Base-by-base conservation (phyloP, 2,888 invertebrate genomes). In the Halictus ligatus region DNA sequence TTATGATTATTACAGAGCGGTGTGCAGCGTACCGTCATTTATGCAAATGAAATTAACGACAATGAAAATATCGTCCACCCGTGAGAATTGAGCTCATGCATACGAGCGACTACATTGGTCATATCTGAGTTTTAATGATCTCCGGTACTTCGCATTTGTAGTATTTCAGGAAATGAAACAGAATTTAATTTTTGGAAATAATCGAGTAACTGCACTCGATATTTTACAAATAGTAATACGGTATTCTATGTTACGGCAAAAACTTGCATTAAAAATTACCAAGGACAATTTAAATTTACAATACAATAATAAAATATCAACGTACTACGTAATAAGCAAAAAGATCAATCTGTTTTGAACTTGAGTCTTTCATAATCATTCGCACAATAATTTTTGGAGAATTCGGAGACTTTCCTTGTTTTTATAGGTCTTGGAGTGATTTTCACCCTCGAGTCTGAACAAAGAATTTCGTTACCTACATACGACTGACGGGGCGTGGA, bases 41-140 rank as follows among this genome's bases (percentile, higher is more conserved):
- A 64, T 64, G 64, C 64, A 64, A 64, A 64, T 64, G 64, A 64
- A 64, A 64, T 64, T 64, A 64, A 64, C 18, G 64, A 64, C 29
- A 64, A 64, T 64, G 64, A 64, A 64, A 64, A 64, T 35, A 64
- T 64, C 64, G 64, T 64, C 29, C 29, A 64, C 64, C 64, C 64
- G 64, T 8, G 64, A 35, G 64, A 64, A 29, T 64, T 29, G 15
- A 64, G 18, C 8, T 29, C 64, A 7, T 29, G 64, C 29, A 64
- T 29, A 29, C 29, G 64, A 29, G 29, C 29, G 18, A 18, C 29
- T 64, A 64, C 64, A 64, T 64, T 64, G 64, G 64, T 64, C 64
- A 64, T 35, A 35, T 29, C 64, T 64, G 29, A 64, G 18, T 64
- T 64, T 64, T 29, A 18, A 29, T 29, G 64, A 64, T 18, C 29